Evolutionary conservation across 2,113 vertebrate species (phyloP).

Genomic region (Hippocampus zosterae): DNA sequence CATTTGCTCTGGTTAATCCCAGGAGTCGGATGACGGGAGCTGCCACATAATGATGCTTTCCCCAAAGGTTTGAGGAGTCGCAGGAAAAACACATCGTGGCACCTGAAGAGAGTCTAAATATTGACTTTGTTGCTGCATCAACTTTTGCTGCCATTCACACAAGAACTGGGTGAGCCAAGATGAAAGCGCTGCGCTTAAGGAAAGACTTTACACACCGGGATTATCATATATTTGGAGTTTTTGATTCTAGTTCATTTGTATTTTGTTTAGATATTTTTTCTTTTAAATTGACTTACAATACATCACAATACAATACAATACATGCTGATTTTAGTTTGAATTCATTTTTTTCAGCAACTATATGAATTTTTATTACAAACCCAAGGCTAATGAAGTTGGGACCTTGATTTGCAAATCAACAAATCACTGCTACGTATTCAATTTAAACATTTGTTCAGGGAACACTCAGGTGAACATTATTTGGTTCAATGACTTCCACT

Average conservation of each 20-base stretch:
- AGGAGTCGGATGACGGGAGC: slow-evolving; percentile 46
- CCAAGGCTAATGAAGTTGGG: too few relatives aligned
- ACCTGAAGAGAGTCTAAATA: slow-evolving; percentile 34
- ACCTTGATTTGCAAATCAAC: not conserved
- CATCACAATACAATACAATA: too few relatives aligned
- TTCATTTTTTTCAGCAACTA: too few relatives aligned
- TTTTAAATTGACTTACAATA: too few relatives aligned
- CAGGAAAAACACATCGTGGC: slow-evolving; percentile 21
- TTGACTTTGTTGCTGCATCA: slow-evolving; percentile 26
- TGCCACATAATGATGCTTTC: slow-evolving; percentile 17
- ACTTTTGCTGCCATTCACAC: slow-evolving; percentile 15
- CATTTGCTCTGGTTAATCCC: slow-evolving; percentile 47
- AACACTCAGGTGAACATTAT: not conserved
- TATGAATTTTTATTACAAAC: too few relatives aligned
- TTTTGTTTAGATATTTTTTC: too few relatives aligned
- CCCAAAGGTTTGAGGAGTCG: slow-evolving; percentile 20
- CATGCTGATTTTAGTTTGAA: too few relatives aligned
- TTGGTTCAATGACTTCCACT: slow-evolving; percentile 19
- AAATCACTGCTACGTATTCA: not conserved
- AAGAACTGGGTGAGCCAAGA: slow-evolving; percentile 19
- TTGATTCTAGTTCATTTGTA: too few relatives aligned
- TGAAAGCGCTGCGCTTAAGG: slow-evolving; percentile 13
- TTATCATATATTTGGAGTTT: too few relatives aligned
- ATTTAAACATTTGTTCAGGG: not conserved
- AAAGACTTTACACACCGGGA: not conserved